phyloP scores from a whole-genome alignment of 2,797 vertebrate genomes.

The Okamejei kenojei region DNA sequence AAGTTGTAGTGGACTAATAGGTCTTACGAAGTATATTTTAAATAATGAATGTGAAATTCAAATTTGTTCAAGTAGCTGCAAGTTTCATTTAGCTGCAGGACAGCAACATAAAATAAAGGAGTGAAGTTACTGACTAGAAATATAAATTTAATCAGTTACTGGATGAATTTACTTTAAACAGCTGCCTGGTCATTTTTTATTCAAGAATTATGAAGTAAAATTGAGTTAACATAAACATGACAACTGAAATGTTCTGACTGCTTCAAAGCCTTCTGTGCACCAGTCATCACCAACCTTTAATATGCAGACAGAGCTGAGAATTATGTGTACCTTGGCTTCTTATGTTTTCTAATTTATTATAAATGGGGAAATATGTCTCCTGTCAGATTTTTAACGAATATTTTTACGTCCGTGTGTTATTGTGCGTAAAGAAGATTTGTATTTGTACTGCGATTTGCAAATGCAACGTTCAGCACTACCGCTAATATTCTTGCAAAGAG shows the following conservation, averaged over 20 bases:
- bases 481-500: background rate
- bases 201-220: background rate
- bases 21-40: background rate
- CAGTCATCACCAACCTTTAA: background rate
- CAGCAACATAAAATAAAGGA: background rate
- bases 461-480: background rate
- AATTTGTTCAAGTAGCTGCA: background rate
- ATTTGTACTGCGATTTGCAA: background rate
- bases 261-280: background rate
- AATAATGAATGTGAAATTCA: background rate
- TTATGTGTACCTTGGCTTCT: background rate
- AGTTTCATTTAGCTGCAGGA: background rate
- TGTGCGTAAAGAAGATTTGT: background rate
- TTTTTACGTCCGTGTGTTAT: background rate
- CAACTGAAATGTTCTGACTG: background rate
- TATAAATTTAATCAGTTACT: background rate
- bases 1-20: background rate
- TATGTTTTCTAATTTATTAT: slow-evolving; percentile 5
- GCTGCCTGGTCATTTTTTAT: background rate
- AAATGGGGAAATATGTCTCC: background rate
- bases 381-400: background rate
- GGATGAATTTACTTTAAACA: background rate
- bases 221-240: background rate
- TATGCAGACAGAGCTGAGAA: background rate
- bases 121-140: background rate